phyloP scores from a whole-genome alignment of 92 coral and sea anemone genomes.

The Palythoa caribaeorum region DNA sequence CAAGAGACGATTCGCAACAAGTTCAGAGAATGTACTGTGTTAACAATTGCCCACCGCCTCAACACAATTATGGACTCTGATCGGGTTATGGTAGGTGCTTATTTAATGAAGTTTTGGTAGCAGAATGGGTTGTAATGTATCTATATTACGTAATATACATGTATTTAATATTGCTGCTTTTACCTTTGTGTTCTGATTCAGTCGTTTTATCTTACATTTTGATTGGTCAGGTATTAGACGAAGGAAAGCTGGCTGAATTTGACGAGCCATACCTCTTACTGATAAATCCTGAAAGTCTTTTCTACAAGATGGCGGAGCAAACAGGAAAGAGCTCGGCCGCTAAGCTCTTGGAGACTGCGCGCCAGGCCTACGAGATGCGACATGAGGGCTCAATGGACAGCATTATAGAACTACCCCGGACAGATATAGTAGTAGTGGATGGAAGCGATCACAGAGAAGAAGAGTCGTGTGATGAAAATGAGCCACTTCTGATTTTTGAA shows the following conservation, averaged over 20 bases:
- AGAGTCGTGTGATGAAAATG: not conserved
- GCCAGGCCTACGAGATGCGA: slow-evolving; percentile 79
- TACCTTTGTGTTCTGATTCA: not conserved
- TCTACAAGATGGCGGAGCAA: slow-evolving; percentile 88
- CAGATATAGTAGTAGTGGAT: not conserved
- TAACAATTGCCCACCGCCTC: slow-evolving; percentile 92
- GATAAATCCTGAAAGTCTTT: slow-evolving; percentile 63
- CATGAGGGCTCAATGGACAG: slow-evolving; percentile 52
- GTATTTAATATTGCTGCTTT: not conserved
- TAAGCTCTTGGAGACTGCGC: slow-evolving; percentile 79
- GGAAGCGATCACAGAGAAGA: not conserved
- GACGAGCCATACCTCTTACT: slow-evolving; percentile 91
- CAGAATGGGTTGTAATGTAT: not conserved
- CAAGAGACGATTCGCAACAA: slow-evolving; percentile 92
- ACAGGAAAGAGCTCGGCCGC: slow-evolving; percentile 77
- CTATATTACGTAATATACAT: not conserved
- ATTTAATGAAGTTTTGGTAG: not conserved
- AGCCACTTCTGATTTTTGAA: slow-evolving; percentile 19
- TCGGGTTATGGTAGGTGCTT: slow-evolving; percentile 50
- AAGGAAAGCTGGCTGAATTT: slow-evolving; percentile 88
- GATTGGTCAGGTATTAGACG: slow-evolving; percentile 82
- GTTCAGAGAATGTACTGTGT: slow-evolving; percentile 86
- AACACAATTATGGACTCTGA: slow-evolving; percentile 62
- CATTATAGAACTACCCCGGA: slow-evolving; percentile 5
- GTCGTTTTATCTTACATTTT: not conserved